These are phyloP conservation scores for Drosophila cognata DNA, from an alignment of 2,888 invertebrate species.

Conservation along the genomic window DNA sequence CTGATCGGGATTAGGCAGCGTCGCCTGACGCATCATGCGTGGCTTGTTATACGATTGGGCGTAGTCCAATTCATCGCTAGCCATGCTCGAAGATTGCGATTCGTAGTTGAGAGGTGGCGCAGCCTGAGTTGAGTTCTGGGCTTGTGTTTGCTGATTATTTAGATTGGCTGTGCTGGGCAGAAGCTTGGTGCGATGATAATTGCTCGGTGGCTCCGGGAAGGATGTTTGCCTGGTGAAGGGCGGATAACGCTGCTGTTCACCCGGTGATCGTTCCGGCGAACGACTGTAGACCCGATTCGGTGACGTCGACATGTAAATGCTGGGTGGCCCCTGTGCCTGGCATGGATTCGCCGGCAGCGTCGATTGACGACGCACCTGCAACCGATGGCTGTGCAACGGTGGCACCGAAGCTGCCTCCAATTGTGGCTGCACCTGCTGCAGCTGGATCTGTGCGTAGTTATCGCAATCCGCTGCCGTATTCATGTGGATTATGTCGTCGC, in stretches of 20 bases:
- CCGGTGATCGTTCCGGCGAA: slow-evolving; percentile 83
- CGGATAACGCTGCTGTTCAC: slow-evolving; percentile 82
- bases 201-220: slow-evolving; percentile 76
- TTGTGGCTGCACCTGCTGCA: slow-evolving; percentile 59
- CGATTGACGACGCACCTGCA: slow-evolving; percentile 84
- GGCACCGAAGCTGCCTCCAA: slow-evolving; percentile 55
- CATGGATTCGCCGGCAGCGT: slow-evolving; percentile 83
- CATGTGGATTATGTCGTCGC: slow-evolving; percentile 81
- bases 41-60: slow-evolving; percentile 67
- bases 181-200: slow-evolving; percentile 76
- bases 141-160: slow-evolving; percentile 4
- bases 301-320: slow-evolving; percentile 84
- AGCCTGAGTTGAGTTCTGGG: slow-evolving; percentile 17
- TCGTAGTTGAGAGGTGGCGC: slow-evolving; percentile 66
- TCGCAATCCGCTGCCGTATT: slow-evolving; percentile 74
- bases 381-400: slow-evolving; percentile 72
- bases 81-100: slow-evolving; percentile 65
- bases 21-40: slow-evolving; percentile 83
- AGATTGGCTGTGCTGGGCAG: slow-evolving; percentile 82
- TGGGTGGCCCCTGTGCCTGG: slow-evolving; percentile 66
- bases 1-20: slow-evolving; percentile 84
- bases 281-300: slow-evolving; percentile 84
- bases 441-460: slow-evolving; percentile 67
- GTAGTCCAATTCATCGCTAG: slow-evolving; percentile 76
- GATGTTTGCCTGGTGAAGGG: slow-evolving; percentile 84